Conservation (phyloP, 2,113 vertebrate genomes). For the Urocitellus parryii region DNA sequence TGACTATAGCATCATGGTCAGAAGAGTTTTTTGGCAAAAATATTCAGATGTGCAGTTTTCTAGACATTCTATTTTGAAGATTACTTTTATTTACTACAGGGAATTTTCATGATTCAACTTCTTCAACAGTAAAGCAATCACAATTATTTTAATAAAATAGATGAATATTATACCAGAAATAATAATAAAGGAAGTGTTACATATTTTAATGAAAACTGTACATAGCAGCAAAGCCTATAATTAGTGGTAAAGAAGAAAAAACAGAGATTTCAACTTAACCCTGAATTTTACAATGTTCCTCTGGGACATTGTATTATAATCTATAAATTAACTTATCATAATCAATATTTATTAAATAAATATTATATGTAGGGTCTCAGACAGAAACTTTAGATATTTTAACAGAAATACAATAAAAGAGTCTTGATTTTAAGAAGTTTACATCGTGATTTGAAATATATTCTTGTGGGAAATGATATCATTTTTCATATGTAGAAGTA, state of each 20-base stretch:
- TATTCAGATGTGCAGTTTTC: slow-evolving; percentile 35
- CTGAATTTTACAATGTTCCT: neutral
- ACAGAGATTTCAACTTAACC: neutral
- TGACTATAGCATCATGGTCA: neutral
- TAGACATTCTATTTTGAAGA: slow-evolving; percentile 28
- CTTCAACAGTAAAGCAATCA: slow-evolving; percentile 13
- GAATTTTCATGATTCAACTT: slow-evolving; percentile 26
- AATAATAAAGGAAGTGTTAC: slow-evolving; percentile 17
- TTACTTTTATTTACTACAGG: slow-evolving; percentile 2
- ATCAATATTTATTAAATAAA: neutral
- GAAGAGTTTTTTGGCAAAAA: slow-evolving; percentile 64
- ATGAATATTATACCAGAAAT: neutral
- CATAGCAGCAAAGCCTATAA: neutral
- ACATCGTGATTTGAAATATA: neutral
- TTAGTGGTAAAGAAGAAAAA: slow-evolving; percentile 25
- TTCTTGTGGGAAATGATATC: neutral
- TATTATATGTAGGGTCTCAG: neutral
- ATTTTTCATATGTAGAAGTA: neutral
- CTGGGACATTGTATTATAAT: neutral
- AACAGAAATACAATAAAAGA: neutral
- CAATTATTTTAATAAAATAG: slow-evolving; percentile 29
- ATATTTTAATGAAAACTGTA: slow-evolving; percentile 21
- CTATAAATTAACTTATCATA: neutral
- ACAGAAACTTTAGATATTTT: neutral
- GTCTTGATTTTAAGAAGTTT: neutral